Evolutionary conservation across 2,113 vertebrate species (phyloP), one percentile per base, ranked within the genome.

Genomic region (Nyctereutes procyonoides): DNA sequence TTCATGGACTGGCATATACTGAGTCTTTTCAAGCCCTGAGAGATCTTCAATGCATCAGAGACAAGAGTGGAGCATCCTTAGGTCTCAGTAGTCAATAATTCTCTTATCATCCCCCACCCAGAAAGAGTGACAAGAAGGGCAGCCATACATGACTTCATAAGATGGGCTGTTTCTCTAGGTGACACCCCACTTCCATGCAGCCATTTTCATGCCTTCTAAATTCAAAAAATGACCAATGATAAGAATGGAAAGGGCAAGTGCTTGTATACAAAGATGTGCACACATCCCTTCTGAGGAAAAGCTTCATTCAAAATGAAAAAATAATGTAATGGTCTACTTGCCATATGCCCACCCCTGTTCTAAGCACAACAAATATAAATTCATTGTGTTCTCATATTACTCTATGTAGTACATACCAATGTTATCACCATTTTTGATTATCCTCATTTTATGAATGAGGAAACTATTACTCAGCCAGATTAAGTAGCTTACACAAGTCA

Each of bases 131-230:
- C 38, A 69, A 88, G 16, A n/a, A 81, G 17, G 53, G 9, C 26
- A 15, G 6, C 20, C 10, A 11, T 35, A 77, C 30, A 28, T 55
- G 12, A 26, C 69, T 94, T 83, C 32, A 67, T 51, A 55, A 28
- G 24, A 51, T 53, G 26, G 4, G 63, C 17, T 55, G 12, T 67
- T 86, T 58, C 15, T 63, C 26, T 86, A 79, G 14, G 12, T 65
- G 43, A 92, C n/a, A 92, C 5, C 11, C 73, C 53, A 11, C 38
- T 16, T 89, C 56, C 38, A 32, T 90, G 26, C 19, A 91, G 8
- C 73, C 43, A 94, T 95, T 92, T 60, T 91, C 28, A 88, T 56
- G 30, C n/a, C 71, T 93, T 91, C 30, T 86, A 71, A 85, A 82
- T 82, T 90, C 0, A 95, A 76, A 81, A 77, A 88, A 20, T 92